Evolutionary conservation across 2,797 vertebrate species (phyloP).

Genomic region (Scarus forsteni): DNA sequence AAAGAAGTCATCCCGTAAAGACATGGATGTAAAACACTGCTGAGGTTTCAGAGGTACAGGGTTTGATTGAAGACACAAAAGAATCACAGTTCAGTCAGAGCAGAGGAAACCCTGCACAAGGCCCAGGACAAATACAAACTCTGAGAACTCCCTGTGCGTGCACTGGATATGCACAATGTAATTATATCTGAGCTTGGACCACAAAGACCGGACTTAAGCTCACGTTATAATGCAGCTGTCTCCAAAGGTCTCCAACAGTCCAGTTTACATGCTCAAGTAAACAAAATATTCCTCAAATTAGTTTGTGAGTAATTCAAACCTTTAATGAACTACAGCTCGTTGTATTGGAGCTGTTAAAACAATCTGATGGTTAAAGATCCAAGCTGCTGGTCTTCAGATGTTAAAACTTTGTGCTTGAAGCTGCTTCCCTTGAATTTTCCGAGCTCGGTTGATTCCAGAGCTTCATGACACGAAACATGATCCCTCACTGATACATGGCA

Average conservation of each 20-base stretch:
- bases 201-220: not conserved
- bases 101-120: not conserved
- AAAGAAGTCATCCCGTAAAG: not conserved
- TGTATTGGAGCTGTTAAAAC: too few relatives aligned
- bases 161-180: too few relatives aligned
- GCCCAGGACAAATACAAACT: not conserved
- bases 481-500: conserved; percentile 40
- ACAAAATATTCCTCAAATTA: too few relatives aligned
- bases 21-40: not conserved
- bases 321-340: too few relatives aligned
- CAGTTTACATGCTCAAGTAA: not conserved
- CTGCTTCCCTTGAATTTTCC: conserved; percentile 29
- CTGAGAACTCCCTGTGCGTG: too few relatives aligned
- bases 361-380: too few relatives aligned
- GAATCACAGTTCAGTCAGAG: not conserved
- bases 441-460: too few relatives aligned
- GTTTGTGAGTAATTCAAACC: too few relatives aligned
- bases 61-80: conserved; percentile 6
- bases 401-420: conserved; percentile 40
- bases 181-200: not conserved
- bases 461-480: conserved; percentile 4
- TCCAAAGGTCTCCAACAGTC: not conserved
- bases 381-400: conserved; percentile 4
- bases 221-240: not conserved
- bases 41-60: not conserved